Conservation (phyloP, 2,113 vertebrate genomes). For the Solenodon paradoxus region DNA sequence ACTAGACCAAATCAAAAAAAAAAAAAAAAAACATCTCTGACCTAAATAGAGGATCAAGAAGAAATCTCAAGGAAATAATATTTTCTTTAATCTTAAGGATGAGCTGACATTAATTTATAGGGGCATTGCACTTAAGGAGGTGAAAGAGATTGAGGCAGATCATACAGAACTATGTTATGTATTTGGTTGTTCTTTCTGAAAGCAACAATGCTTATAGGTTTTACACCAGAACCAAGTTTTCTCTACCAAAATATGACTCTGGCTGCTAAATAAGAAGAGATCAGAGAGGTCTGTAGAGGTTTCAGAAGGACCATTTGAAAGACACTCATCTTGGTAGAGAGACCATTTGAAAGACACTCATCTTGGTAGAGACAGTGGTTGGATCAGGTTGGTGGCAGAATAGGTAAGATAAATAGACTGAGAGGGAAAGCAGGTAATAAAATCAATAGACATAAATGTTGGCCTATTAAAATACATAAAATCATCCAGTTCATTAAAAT, state of each 20-base stretch:
- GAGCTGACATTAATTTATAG: neutral
- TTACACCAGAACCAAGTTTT: neutral
- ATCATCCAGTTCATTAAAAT: neutral
- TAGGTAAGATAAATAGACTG: neutral
- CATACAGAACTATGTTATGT: neutral
- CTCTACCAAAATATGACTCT: neutral
- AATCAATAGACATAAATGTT: neutral
- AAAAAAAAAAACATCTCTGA: neutral
- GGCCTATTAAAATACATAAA: neutral
- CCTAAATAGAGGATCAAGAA: neutral
- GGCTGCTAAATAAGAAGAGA: neutral
- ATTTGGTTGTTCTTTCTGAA: neutral
- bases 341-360: neutral
- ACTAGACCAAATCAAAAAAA: neutral
- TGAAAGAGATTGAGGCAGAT: neutral
- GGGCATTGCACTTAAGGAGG: neutral
- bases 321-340: neutral
- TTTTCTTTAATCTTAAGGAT: neutral
- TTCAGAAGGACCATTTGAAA: neutral
- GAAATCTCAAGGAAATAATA: neutral
- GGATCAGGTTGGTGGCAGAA: neutral
- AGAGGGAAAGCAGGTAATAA: neutral
- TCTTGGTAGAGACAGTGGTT: neutral
- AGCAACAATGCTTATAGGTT: neutral
- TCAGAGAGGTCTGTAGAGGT: neutral